Evolutionary conservation across 2,888 invertebrate species (phyloP), one percentile per base, ranked within the genome.

Genomic region (Autographa gamma): DNA sequence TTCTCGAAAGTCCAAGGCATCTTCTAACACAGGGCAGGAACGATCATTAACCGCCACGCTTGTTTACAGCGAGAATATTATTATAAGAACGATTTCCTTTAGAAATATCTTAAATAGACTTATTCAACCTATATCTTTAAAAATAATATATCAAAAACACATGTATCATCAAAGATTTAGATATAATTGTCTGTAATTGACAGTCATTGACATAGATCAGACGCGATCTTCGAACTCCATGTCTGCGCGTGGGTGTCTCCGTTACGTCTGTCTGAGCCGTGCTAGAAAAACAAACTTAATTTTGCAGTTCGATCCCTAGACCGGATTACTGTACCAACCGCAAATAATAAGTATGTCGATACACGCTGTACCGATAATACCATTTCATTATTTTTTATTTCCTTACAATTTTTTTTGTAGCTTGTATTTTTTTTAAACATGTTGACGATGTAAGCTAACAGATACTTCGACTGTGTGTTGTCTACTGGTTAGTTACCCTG

Each of bases 131-230:
- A 3, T 25, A 25, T 25, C 25, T 25, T 25, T 25, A 25, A 34
- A 8, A 34, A 34, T 9, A 4, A 4, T 9, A 25, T 11, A 56
- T 25, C 13, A 14, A 25, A 18, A 56, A 11, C 19, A 54, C 9
- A 19, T 18, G 18, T 18, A 9, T 18, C 18, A 19, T 54, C n/a
- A 19, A 54, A 54, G 25, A 56, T 25, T 60, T 18, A n/a, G 7
- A 60, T 59, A 25, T 56, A 25, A 52, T 32, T 31, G 48, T 25
- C 52, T 8, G 61, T 67, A 67, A 75, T 70, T 76, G 18, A 60
- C 62, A 60, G 14, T 76, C 60, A 72, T 72, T 68, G 72, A 68
- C 25, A 63, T 52, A 56, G 54, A 75, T 64, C 52, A 52, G 41
- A 59, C 54, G 32, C 56, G 61, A 75, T 60, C 59, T 76, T 56